Percentiles rank a stretch among this genome's conserved stretches.
Evolutionary conservation across 1,140 invertebrate genomes (phyloP).

Genomic region (Laupala kohalensis): DNA sequence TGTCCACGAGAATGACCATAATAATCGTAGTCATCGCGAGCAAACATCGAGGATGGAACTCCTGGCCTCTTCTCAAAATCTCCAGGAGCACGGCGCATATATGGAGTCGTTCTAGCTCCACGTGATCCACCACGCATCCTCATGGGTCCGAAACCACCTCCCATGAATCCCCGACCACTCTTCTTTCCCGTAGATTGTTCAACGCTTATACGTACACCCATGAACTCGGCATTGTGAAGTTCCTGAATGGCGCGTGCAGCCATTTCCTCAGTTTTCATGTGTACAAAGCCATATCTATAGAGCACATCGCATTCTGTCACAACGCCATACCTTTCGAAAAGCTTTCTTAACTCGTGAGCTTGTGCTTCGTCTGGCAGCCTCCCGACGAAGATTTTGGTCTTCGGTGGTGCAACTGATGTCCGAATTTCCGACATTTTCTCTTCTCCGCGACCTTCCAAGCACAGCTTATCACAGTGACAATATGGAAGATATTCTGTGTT

Average conservation of each 20-base stretch:
- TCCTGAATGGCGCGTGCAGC: slow-evolving; percentile 51
- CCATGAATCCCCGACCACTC: slow-evolving; percentile 16
- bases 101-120: slow-evolving; percentile 13
- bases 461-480: too few species aligned
- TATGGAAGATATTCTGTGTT: too few species aligned
- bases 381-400: slow-evolving; percentile 63
- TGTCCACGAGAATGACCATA: slow-evolving; percentile 17
- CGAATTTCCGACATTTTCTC: too few species aligned
- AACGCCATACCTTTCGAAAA: slow-evolving; percentile 53
- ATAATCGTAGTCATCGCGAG: slow-evolving; percentile 21
- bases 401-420: slow-evolving; percentile 16
- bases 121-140: slow-evolving; percentile 17
- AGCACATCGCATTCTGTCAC: slow-evolving; percentile 65
- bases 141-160: slow-evolving; percentile 15
- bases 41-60: slow-evolving; percentile 18
- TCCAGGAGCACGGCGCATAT: slow-evolving; percentile 15
- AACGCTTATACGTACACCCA: slow-evolving; percentile 54
- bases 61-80: slow-evolving; percentile 14
- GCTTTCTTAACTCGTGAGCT: slow-evolving; percentile 46
- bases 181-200: slow-evolving; percentile 27
- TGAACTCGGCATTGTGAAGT: slow-evolving; percentile 52
- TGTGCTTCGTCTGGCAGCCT: slow-evolving; percentile 52
- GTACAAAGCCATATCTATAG: slow-evolving; percentile 60
- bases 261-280: slow-evolving; percentile 55
- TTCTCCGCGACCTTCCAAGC: too few species aligned